Evolutionary conservation across 2,113 vertebrate species (phyloP).

Genomic region (Mesembrinibis cayennensis): DNA sequence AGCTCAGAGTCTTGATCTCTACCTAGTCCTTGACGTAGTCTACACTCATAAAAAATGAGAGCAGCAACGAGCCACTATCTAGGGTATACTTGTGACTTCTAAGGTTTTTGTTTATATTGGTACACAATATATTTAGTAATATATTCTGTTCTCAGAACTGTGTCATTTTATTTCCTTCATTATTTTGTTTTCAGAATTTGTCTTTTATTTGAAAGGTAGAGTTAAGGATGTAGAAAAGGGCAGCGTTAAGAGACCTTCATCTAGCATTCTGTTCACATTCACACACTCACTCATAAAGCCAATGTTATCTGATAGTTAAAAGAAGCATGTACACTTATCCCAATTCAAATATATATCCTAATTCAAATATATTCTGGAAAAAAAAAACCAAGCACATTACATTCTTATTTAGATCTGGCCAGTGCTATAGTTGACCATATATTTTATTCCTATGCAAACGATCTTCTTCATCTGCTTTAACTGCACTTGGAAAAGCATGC

Average conservation of each 20-base stretch:
- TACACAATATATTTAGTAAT: background rate
- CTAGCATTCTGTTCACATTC: background rate
- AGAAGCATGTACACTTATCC: background rate
- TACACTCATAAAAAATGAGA: background rate
- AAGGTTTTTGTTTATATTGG: background rate
- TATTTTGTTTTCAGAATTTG: background rate
- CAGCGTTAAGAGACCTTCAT: background rate
- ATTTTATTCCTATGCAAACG: background rate
- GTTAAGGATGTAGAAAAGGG: background rate
- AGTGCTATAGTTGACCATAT: background rate
- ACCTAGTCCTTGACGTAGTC: background rate
- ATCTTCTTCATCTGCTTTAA: background rate
- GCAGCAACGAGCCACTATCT: accelerated
- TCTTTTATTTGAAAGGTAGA: background rate
- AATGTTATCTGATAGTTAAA: background rate
- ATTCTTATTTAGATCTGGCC: background rate
- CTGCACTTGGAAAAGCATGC: background rate
- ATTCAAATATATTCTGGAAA: background rate
- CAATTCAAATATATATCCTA: background rate
- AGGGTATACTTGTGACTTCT: background rate
- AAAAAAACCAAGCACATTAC: background rate
- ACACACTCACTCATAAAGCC: background rate
- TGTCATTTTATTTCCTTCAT: background rate
- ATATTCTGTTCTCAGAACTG: background rate
- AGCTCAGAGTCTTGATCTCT: background rate